Evolutionary conservation across 2,113 vertebrate species (phyloP).

Genomic region (Drymodes brunneopygia): DNA sequence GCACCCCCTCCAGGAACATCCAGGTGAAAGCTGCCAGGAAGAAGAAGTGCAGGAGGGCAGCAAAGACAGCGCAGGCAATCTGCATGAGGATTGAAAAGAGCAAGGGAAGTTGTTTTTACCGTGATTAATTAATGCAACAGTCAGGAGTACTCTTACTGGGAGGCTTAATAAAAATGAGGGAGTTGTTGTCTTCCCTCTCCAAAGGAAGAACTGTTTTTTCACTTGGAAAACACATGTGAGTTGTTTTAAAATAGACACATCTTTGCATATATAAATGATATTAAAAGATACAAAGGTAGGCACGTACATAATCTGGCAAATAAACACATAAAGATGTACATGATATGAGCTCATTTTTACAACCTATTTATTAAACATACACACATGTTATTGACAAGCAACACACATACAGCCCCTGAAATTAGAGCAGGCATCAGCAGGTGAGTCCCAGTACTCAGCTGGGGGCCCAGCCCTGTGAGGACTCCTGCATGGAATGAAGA

Average conservation of each 20-base stretch:
- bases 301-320: background rate
- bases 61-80: slow-evolving; percentile 95
- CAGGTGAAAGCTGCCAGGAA: slow-evolving; percentile 98
- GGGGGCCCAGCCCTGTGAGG: background rate
- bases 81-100: slow-evolving; percentile 29
- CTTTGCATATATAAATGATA: background rate
- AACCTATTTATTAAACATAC: background rate
- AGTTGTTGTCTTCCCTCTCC: background rate
- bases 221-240: background rate
- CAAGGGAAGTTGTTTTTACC: background rate
- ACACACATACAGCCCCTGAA: background rate
- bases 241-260: background rate
- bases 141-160: background rate
- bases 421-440: background rate
- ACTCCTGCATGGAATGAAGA: background rate
- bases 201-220: background rate
- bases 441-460: background rate
- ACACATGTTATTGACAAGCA: background rate
- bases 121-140: background rate
- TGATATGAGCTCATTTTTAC: background rate
- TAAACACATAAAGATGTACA: background rate
- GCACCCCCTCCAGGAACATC: slow-evolving; percentile 98
- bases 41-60: slow-evolving; percentile 97
- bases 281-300: background rate
- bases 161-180: background rate